Percentiles rank a stretch among this genome's conserved stretches.
Conservation (phyloP, 1,140 invertebrate genomes). For the Drosophila littoralis region DNA sequence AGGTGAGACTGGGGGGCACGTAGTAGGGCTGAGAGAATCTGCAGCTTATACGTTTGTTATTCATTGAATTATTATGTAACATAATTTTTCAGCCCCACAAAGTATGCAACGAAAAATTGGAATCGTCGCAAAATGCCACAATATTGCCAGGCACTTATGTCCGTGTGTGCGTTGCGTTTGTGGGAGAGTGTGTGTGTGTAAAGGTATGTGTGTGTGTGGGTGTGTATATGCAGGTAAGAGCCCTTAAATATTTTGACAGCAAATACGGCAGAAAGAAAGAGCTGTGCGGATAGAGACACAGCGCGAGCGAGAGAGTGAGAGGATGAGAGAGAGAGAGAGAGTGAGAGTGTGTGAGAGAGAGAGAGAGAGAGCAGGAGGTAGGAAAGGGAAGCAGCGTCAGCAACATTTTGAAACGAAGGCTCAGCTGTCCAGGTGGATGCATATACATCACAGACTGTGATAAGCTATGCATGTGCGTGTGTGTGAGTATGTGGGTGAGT, state of each 20-base stretch:
- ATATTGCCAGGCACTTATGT: slow-evolving; percentile 27
- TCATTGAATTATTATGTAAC: slow-evolving; percentile 73
- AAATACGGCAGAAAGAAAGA: slow-evolving; percentile 44
- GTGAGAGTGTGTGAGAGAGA: background rate
- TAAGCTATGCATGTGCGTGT: slow-evolving; percentile 18
- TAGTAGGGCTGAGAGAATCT: too few relatives aligned
- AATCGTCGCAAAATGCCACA: slow-evolving; percentile 63
- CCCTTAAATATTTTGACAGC: slow-evolving; percentile 75
- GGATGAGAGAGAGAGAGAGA: background rate
- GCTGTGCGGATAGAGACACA: background rate
- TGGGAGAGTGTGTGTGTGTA: slow-evolving; percentile 8
- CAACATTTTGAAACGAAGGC: slow-evolving; percentile 56
- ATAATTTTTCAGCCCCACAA: slow-evolving; percentile 59
- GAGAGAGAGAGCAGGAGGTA: background rate
- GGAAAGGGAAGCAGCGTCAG: slow-evolving; percentile 30
- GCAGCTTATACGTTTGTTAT: slow-evolving; percentile 55
- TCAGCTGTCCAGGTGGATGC: slow-evolving; percentile 62
- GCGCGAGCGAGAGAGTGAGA: background rate
- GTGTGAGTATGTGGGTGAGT: slow-evolving; percentile 11
- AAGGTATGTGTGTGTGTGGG: slow-evolving; percentile 13
- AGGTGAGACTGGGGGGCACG: background rate
- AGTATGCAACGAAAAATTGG: slow-evolving; percentile 39
- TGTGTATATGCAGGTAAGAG: slow-evolving; percentile 27
- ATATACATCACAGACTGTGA: slow-evolving; percentile 34
- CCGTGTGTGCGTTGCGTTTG: background rate